Conservation (phyloP, 1,140 invertebrate genomes). For the Whitmania pigra region DNA sequence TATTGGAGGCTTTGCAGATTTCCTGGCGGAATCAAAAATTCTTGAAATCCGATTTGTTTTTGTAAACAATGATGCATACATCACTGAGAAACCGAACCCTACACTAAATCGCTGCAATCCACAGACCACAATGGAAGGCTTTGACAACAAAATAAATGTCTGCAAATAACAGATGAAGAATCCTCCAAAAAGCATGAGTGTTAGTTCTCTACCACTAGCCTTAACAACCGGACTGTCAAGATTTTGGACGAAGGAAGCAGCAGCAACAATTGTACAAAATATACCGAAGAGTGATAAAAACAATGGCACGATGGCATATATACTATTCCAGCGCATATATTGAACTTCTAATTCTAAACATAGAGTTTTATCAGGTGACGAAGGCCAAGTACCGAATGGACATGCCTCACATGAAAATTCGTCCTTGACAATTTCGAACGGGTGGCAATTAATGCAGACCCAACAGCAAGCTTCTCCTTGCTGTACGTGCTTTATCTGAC, state of each 20-base stretch:
- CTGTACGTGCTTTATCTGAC: slow-evolving; percentile 73
- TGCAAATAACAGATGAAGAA: slow-evolving; percentile 40
- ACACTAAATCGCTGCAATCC: slow-evolving; percentile 52
- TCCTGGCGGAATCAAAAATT: slow-evolving; percentile 60
- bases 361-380: slow-evolving; percentile 31
- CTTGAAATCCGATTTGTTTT: slow-evolving; percentile 65
- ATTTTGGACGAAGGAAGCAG: slow-evolving; percentile 50
- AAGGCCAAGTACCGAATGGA: slow-evolving; percentile 44
- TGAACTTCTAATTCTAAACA: slow-evolving; percentile 41
- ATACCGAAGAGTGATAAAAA: slow-evolving; percentile 47
- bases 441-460: slow-evolving; percentile 50
- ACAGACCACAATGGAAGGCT: slow-evolving; percentile 52
- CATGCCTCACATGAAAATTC: slow-evolving; percentile 54
- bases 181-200: slow-evolving; percentile 39
- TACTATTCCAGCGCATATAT: slow-evolving; percentile 49
- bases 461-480: slow-evolving; percentile 75
- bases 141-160: slow-evolving; percentile 37
- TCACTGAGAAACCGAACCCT: slow-evolving; percentile 57
- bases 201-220: slow-evolving; percentile 40
- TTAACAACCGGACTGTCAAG: slow-evolving; percentile 41
- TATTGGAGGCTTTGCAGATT: slow-evolving; percentile 70
- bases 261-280: slow-evolving; percentile 33
- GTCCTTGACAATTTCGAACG: slow-evolving; percentile 50
- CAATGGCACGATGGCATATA: slow-evolving; percentile 49
- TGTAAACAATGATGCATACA: slow-evolving; percentile 61